A percentile compares a stretch with the other conserved stretches of the same genome.
These are phyloP conservation scores for Watsonalla binaria DNA, from an alignment of 2,888 invertebrate species.

Conservation along the genomic window DNA sequence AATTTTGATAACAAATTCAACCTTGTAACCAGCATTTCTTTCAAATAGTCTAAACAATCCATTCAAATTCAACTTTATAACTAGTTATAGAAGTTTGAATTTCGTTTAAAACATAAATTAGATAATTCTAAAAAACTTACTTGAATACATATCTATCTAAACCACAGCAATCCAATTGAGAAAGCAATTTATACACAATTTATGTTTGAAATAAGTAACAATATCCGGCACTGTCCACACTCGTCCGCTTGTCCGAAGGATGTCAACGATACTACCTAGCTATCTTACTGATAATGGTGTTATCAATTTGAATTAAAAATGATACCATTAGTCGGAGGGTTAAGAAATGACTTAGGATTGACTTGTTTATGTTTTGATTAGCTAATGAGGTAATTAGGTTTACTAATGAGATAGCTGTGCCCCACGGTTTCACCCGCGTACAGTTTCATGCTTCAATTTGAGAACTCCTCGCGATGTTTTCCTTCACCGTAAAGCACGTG, in stretches of 20 bases:
- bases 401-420: too few species aligned
- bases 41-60: too few species aligned
- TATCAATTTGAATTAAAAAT: conserved; percentile 16
- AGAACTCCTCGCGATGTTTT: too few species aligned
- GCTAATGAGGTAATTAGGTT: too few species aligned
- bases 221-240: conserved; percentile 1
- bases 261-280: conserved; percentile 9
- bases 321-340: conserved; percentile 2
- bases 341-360: background rate
- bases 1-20: too few species aligned
- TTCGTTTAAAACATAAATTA: background rate
- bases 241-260: conserved; percentile 5
- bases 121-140: conserved; percentile 23
- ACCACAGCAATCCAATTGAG: background rate
- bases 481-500: too few species aligned
- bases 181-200: background rate
- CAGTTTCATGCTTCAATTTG: too few species aligned
- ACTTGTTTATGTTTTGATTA: background rate
- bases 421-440: too few species aligned
- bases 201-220: background rate
- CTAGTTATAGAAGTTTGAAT: too few species aligned
- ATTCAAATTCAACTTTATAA: too few species aligned
- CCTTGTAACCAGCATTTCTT: too few species aligned
- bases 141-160: conserved; percentile 30
- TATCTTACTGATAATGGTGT: conserved; percentile 11